Evolutionary conservation across 2,888 invertebrate genomes (phyloP), one percentile per base, ranked within the genome.

Genomic region (Iselma pallidipennis): DNA sequence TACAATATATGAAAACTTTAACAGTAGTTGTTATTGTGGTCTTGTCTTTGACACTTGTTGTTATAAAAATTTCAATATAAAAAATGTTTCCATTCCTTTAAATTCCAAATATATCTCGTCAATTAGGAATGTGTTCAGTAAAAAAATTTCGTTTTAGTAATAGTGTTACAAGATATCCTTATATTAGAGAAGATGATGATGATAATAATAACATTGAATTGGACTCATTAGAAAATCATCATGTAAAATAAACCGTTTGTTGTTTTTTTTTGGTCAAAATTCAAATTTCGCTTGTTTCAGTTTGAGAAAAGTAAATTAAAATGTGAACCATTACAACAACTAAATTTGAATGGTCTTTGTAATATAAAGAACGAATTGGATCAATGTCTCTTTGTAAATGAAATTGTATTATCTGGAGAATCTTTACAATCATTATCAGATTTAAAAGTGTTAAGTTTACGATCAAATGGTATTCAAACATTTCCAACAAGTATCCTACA

Each of bases 401-500:
- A 82, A 65, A 76, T 80, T 48, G 78, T 81, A 26, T 70, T 81
- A 51, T 78, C 80, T 12, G 78, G 80, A 37, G 77, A 79, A 57
- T 79, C 81, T 10, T 71, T 81, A 54, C 75, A 78, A 58, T 75
- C 76, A 21, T 70, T 82, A 33, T 69, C 74, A 14, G 81, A 81
- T 63, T 73, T 81, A 56, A 76, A 80, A 69, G 72, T 77, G 50
- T 76, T 83, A 58, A 82, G 81, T 67, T 73, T 84, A 53, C 78
- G 84, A 63, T 80, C 82, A 61, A 91, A 90, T 76, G 83, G 84
- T 16, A 84, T 91, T 55, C 82, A 83, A 53, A 77, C 83, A 28
- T 80, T 91, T 63, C 91, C 91, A 0, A 76, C 80, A 23, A 87
- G 87, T 70, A 80, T 89, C 57, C 83, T 89, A 74, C 82, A 85